These are phyloP conservation scores for Hylyphantes graminicola DNA, from an alignment of 1,140 invertebrate genomes.

Conservation along the genomic window DNA sequence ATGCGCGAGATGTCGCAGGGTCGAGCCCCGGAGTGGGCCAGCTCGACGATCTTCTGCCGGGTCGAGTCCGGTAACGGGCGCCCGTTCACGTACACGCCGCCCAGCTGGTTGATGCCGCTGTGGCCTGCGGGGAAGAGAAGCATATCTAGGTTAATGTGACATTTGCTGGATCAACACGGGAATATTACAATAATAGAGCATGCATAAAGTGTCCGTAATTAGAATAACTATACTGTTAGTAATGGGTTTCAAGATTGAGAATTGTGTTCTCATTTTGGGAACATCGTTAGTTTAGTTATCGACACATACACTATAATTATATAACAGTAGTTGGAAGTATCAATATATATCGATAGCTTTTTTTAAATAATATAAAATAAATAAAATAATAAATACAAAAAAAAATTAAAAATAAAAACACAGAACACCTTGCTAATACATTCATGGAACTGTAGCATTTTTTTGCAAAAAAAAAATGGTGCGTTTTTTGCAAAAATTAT, in stretches of 20 bases:
- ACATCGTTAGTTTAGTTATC: neutral
- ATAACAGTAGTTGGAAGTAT: no score
- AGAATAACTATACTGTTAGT: neutral
- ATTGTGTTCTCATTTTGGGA: neutral
- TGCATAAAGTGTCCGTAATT: neutral
- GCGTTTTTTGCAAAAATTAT: no score
- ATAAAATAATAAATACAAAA: no score
- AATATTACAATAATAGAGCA: neutral
- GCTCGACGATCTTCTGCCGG: conserved; percentile 93
- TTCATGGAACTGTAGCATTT: no score
- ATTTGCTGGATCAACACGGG: neutral
- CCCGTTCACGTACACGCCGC: conserved; percentile 96
- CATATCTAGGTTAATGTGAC: conserved; percentile 6
- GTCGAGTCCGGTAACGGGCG: conserved; percentile 95
- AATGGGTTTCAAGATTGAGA: no score
- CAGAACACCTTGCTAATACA: no score
- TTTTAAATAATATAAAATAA: no score
- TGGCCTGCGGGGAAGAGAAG: conserved; percentile 75
- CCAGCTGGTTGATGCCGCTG: conserved; percentile 97
- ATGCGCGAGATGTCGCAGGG: conserved; percentile 98
- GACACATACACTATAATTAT: no score
- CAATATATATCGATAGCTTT: no score
- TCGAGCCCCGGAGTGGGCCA: conserved; percentile 93
- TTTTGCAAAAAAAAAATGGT: no score
- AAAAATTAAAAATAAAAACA: no score